Evolutionary conservation across 2,113 vertebrate species (phyloP), one percentile per base, ranked within the genome.

Genomic region (Rhodinocichla rosea): DNA sequence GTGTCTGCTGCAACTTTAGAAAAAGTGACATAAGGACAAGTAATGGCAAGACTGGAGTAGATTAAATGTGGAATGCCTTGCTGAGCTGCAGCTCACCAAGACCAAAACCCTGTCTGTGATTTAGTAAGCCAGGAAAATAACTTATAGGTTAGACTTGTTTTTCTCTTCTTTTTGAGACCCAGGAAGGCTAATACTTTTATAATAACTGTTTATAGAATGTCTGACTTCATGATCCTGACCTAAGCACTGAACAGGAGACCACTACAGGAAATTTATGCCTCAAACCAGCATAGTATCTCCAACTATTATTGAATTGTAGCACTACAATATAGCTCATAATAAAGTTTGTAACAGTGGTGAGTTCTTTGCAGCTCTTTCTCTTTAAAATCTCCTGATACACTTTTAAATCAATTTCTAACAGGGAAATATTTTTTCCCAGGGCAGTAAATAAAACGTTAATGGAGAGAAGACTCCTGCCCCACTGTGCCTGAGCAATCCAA

Each of bases 121-220:
- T 95, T 94, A 95, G 74, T 94, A 71, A 89, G 62, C 62, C 65
- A 74, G 74, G 37, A 92, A 94, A 96, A 95, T 84, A 89, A 89
- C 60, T 92, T 92, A 84, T 1, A 68, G 65, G 93, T 97, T 71
- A 87, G 69, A 67, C 40, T 93, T 91, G 50, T 26, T 78, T 92
- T 91, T 62, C 67, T 89, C 83, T 92, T 74, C 65, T 89, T 83
- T 82, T 85, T 21, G 73, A 80, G 83, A 83, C 64, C 44, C 27
- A 52, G 63, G 75, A 82, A 75, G 62, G 68, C 71, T 93, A 95
- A 92, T 94, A 68, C 73, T 88, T 87, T 84, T 87, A 87, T 93
- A 95, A 96, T 90, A 96, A 94, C 89, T 73, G 60, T 93, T 96
- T 95, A 85, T 87, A 93, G 81, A 96, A 95, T 80, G 83, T 82